A percentile compares a stretch with the other conserved stretches of the same genome.
These are phyloP conservation scores for Apeira syringaria DNA, from an alignment of 2,888 invertebrate species.

Conservation along the genomic window DNA sequence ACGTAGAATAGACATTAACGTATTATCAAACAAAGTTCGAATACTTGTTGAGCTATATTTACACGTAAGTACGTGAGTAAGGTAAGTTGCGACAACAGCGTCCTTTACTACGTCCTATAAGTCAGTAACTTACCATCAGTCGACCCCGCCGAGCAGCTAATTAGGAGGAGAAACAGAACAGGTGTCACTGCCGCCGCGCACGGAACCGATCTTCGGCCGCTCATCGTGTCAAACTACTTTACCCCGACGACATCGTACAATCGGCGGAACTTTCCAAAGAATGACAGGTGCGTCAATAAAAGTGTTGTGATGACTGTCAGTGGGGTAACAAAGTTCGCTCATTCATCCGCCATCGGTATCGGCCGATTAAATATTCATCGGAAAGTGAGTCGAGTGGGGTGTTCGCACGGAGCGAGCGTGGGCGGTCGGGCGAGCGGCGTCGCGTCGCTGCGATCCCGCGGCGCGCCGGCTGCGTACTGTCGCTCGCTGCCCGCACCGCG, in stretches of 20 bases:
- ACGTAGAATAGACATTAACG: too few relatives aligned
- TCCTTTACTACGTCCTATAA: too few relatives aligned
- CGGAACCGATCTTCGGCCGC: slow-evolving; percentile 55
- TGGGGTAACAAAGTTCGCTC: slow-evolving; percentile 58
- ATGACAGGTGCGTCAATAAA: slow-evolving; percentile 57
- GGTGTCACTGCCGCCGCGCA: slow-evolving; percentile 49
- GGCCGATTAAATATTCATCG: slow-evolving; percentile 74
- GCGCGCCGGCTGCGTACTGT: slow-evolving; percentile 57
- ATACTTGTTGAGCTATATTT: too few relatives aligned
- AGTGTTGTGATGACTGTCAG: slow-evolving; percentile 59
- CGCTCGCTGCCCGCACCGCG: slow-evolving; percentile 50
- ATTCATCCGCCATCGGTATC: slow-evolving; percentile 68
- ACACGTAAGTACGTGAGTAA: too few relatives aligned
- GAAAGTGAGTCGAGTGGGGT: slow-evolving; percentile 59
- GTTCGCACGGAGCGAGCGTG: slow-evolving; percentile 38
- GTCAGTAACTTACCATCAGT: slow-evolving; percentile 67
- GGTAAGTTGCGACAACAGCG: too few relatives aligned
- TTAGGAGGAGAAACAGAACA: slow-evolving; percentile 56
- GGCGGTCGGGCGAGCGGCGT: slow-evolving; percentile 44
- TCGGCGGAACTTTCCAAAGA: slow-evolving; percentile 58
- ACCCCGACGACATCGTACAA: slow-evolving; percentile 63
- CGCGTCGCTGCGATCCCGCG: slow-evolving; percentile 49
- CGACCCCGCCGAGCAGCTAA: slow-evolving; percentile 57
- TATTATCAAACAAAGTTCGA: too few relatives aligned
- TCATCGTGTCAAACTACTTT: slow-evolving; percentile 67